phyloP scores from a whole-genome alignment of 2,113 vertebrate species.

The Epinephelus moara region DNA sequence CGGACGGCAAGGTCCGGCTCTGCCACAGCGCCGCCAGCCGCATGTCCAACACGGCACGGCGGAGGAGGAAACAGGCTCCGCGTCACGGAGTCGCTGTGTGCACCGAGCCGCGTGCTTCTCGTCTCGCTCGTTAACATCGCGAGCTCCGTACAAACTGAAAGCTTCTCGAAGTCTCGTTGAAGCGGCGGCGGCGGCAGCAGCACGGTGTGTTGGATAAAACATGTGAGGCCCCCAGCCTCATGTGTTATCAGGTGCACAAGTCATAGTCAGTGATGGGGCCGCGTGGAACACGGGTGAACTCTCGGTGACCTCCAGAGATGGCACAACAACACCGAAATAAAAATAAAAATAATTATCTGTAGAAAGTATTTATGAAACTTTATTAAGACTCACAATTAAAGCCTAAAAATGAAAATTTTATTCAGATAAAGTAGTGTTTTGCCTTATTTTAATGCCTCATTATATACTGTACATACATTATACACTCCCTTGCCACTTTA shows the following conservation, averaged over 20 bases:
- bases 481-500: neutral
- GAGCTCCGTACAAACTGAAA: neutral
- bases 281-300: neutral
- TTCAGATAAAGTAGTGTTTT: neutral
- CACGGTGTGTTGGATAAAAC: neutral
- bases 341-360: neutral
- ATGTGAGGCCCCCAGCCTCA: slow-evolving; percentile 1
- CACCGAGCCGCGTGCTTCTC: slow-evolving; percentile 5
- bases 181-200: neutral
- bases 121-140: neutral
- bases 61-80: neutral
- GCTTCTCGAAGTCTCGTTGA: neutral
- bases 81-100: neutral
- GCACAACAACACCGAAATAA: neutral
- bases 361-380: neutral
- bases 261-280: neutral
- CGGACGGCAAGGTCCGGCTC: slow-evolving; percentile 10
- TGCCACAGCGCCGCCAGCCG: slow-evolving; percentile 36
- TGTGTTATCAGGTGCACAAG: neutral
- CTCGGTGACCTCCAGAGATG: slow-evolving; percentile 12
- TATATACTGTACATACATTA: too few relatives aligned
- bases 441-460: neutral
- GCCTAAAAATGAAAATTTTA: neutral
- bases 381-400: neutral
- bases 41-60: slow-evolving; percentile 26